Evolutionary conservation across 2,888 invertebrate species (phyloP).

Genomic region (Dichetophora obliterata): DNA sequence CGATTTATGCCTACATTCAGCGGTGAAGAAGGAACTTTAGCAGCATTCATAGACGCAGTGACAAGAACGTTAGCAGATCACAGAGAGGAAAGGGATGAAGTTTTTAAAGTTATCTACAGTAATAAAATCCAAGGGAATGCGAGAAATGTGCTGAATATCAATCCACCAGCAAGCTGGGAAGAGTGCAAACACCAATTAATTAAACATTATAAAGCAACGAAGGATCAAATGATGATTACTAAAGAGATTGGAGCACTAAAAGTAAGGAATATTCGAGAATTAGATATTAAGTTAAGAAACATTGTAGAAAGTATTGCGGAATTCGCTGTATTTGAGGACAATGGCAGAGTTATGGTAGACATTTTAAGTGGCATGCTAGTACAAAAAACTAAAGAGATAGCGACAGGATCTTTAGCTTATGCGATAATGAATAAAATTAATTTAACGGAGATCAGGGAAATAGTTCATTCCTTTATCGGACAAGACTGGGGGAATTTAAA

Average conservation of each 20-base stretch:
- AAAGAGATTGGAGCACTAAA: constrained; percentile 31
- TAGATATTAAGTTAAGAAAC: constrained; percentile 11
- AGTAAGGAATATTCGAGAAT: constrained; percentile 37
- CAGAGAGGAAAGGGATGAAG: too few relatives aligned
- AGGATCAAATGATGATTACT: constrained; percentile 21
- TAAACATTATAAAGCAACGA: constrained; percentile 20
- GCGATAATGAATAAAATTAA: constrained; percentile 26
- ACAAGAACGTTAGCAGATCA: too few relatives aligned
- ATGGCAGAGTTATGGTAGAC: constrained; percentile 23
- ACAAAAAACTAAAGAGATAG: constrained; percentile 35
- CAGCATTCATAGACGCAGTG: too few relatives aligned
- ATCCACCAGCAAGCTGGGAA: constrained; percentile 16
- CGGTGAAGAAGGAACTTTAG: too few relatives aligned
- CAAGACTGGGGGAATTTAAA: not conserved
- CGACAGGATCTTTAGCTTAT: constrained; percentile 32
- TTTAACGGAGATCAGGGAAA: constrained; percentile 29
- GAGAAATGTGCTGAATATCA: constrained; percentile 22
- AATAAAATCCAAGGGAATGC: not conserved
- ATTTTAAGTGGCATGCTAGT: constrained; percentile 37
- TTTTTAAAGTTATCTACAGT: too few relatives aligned
- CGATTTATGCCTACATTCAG: too few relatives aligned
- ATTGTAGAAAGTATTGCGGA: constrained; percentile 36
- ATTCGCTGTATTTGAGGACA: constrained; percentile 34
- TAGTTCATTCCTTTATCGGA: not conserved
- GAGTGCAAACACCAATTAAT: constrained; percentile 16